Evolutionary conservation across 2,888 invertebrate species (phyloP).

Genomic region (Alloplasta piceator): DNA sequence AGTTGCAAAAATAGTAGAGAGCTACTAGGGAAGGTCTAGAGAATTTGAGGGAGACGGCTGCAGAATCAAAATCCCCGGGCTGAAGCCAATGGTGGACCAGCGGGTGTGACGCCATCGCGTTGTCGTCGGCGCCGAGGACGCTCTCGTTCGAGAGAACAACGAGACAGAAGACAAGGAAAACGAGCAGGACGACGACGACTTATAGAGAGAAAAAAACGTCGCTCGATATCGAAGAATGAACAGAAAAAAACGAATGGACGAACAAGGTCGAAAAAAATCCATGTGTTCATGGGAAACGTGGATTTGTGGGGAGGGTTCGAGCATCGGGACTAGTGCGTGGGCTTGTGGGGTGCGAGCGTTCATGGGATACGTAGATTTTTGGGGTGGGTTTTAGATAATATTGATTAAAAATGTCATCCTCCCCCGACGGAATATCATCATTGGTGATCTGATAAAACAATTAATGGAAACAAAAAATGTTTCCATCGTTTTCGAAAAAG

Average conservation of each 20-base stretch:
- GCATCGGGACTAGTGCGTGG: too few relatives aligned
- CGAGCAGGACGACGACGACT: slow-evolving; percentile 34
- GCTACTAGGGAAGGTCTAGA: not conserved
- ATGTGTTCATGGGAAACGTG: too few relatives aligned
- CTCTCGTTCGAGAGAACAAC: slow-evolving; percentile 4
- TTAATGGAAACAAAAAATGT: too few relatives aligned
- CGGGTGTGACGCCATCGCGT: slow-evolving; percentile 47
- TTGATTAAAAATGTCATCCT: too few relatives aligned
- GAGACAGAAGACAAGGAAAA: not conserved
- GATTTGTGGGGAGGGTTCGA: too few relatives aligned
- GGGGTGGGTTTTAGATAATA: too few relatives aligned
- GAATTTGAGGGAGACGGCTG: not conserved
- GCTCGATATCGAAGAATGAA: slow-evolving; percentile 78
- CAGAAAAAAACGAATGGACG: slow-evolving; percentile 62
- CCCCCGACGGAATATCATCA: too few relatives aligned
- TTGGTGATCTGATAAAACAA: too few relatives aligned
- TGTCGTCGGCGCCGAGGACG: slow-evolving; percentile 43
- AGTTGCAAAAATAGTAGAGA: not conserved
- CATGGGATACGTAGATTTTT: too few relatives aligned
- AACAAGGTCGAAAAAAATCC: not conserved
- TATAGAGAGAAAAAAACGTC: slow-evolving; percentile 49
- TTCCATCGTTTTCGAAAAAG: too few relatives aligned
- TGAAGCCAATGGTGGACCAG: slow-evolving; percentile 43
- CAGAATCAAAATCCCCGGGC: slow-evolving; percentile 29
- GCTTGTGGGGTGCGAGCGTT: too few relatives aligned